Base-by-base conservation (phyloP, 1,140 invertebrate genomes). In the Pogonomyrmex californicus region DNA sequence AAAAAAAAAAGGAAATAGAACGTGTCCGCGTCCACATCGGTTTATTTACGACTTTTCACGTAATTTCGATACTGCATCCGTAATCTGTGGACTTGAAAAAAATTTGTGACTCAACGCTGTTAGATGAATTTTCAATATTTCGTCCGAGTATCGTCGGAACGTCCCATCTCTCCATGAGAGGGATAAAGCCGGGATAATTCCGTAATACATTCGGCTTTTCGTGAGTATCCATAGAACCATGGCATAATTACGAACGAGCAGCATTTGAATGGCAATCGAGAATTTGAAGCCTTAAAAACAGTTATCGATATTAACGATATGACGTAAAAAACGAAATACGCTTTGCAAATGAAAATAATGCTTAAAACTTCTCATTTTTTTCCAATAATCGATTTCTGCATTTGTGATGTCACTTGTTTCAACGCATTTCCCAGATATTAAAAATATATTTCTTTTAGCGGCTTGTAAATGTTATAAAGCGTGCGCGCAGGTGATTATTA, bases 101-200 rank as follows among this genome's bases (percentile, higher is more conserved):
- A 73, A 47, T 60, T 60, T 83, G 54, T 54, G 75, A 83, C 66
- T 60, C 68, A 36, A 30, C 54, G 30, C n/a, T 47, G 77, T 44
- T 68, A 58, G 68, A 82, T 73, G 30, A 83, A 83, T 75, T 83
- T 83, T 75, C 68, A 30, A 83, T 83, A 83, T 83, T 83, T 83
- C 54, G 54, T 14, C 73, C 79, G 68, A 83, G 68, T 83, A 83
- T 83, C n/a, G 68, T 30, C 66, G 12, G n/a, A 73, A 2, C 68
- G 54, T 49, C 36, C 33, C 41, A 83, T 83, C 41, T 73, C 79
- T 73, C 47, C 70, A 66, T 66, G n/a, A 75, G 68, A 73, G 79
- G 79, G 79, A 71, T 82, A 33, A 4, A 83, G 54, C 56, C 68
- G 68, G n/a, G n/a, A 41, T 83, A 83, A 81, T 81, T 81, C 78